phyloP scores from a whole-genome alignment of 2,888 invertebrate species.

The Agriopis leucophaearia region DNA sequence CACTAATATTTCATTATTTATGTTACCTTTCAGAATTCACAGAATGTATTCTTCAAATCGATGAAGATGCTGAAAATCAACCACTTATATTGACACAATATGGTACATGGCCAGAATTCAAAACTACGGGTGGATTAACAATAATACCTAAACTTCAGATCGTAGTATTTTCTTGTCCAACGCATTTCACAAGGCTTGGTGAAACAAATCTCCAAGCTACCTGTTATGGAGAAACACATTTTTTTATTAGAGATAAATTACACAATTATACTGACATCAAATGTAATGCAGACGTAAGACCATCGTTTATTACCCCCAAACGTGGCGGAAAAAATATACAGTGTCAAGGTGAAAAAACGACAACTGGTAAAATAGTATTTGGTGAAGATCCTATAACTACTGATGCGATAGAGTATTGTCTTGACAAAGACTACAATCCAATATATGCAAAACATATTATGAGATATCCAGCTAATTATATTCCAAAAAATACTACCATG shows the following conservation, averaged over 20 bases:
- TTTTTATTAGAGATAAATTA: slow-evolving; percentile 46
- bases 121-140: slow-evolving; percentile 46
- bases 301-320: slow-evolving; percentile 15
- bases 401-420: slow-evolving; percentile 59
- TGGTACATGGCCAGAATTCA: slow-evolving; percentile 45
- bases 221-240: slow-evolving; percentile 52
- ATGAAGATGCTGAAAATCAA: slow-evolving; percentile 34
- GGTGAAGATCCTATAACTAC: slow-evolving; percentile 35
- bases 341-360: slow-evolving; percentile 51
- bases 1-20: no score
- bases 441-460: slow-evolving; percentile 54
- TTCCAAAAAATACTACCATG: slow-evolving; percentile 21
- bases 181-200: slow-evolving; percentile 31
- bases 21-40: slow-evolving; percentile 29
- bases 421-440: slow-evolving; percentile 53
- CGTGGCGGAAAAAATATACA: not conserved
- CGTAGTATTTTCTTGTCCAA: slow-evolving; percentile 55
- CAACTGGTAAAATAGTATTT: slow-evolving; percentile 55
- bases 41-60: slow-evolving; percentile 62
- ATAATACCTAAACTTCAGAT: slow-evolving; percentile 48
- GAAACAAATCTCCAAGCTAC: slow-evolving; percentile 40
- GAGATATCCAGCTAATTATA: slow-evolving; percentile 39
- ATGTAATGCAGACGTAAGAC: slow-evolving; percentile 49
- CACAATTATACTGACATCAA: slow-evolving; percentile 55
- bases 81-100: slow-evolving; percentile 52